Conservation (phyloP, 2,888 invertebrate genomes). For the Cerastis rubricosa region DNA sequence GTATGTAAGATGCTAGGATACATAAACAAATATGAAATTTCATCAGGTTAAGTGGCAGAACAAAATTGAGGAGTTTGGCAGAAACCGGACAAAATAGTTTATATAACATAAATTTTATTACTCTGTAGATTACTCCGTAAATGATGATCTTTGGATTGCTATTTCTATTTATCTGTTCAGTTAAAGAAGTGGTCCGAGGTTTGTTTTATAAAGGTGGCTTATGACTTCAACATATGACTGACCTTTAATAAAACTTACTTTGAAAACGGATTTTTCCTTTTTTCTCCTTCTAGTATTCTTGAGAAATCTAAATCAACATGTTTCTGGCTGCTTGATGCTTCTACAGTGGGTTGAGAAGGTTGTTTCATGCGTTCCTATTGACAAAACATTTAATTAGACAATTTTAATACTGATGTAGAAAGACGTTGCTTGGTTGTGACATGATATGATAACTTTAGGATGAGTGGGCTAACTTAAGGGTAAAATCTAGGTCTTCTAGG, state of each 20-base stretch:
- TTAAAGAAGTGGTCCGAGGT: no score
- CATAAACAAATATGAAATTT: no score
- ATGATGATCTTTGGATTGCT: no score
- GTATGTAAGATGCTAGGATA: neutral
- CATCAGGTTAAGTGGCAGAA: no score
- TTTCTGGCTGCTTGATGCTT: conserved; percentile 73
- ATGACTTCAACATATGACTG: no score
- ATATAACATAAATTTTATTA: no score
- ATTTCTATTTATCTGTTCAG: no score
- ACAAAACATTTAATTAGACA: neutral
- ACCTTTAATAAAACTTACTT: conserved; percentile 85
- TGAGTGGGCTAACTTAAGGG: neutral
- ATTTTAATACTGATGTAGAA: neutral
- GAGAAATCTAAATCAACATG: conserved; percentile 86
- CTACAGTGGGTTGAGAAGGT: conserved; percentile 75
- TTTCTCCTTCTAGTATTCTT: conserved; percentile 88
- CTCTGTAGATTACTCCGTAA: no score
- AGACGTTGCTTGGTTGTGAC: neutral
- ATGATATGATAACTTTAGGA: neutral
- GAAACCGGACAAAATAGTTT: no score
- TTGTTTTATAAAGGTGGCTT: no score
- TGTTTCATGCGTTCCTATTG: conserved; percentile 87
- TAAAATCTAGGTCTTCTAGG: neutral
- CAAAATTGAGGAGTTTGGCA: no score
- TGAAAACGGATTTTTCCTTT: conserved; percentile 95